Conservation (phyloP, 2,113 vertebrate genomes). For the Muntiacus muntjak region DNA sequence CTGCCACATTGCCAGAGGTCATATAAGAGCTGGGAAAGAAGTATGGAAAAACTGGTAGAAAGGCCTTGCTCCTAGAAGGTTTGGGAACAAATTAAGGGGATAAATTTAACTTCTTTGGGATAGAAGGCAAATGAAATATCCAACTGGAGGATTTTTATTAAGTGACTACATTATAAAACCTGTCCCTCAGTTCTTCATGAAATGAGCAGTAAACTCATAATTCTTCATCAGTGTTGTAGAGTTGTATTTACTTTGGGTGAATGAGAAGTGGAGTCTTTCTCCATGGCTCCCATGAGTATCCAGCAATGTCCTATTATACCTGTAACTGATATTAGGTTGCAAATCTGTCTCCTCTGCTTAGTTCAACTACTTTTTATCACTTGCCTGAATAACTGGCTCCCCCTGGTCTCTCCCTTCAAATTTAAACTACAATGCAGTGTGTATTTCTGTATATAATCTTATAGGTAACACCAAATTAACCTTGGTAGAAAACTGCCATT, state of each 20-base stretch:
- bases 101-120: background rate
- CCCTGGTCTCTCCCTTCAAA: background rate
- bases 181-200: background rate
- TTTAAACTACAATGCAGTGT: background rate
- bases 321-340: background rate
- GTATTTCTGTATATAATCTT: background rate
- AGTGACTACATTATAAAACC: background rate
- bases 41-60: rapidly evolving
- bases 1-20: background rate
- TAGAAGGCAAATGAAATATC: background rate
- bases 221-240: background rate
- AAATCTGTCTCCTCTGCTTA: background rate
- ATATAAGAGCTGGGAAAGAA: background rate
- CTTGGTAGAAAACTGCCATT: background rate
- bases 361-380: background rate
- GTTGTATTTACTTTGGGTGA: background rate
- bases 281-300: background rate
- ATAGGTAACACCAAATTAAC: background rate
- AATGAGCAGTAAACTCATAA: background rate
- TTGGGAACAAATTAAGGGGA: background rate
- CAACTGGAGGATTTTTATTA: background rate
- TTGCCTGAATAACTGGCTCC: background rate
- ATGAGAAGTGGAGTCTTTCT: background rate
- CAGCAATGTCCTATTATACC: background rate
- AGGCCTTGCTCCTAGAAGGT: background rate